Evolutionary conservation across 2,797 vertebrate genomes (phyloP), one percentile per base, ranked within the genome.

Genomic region (Periophthalmus magnuspinnatus): DNA sequence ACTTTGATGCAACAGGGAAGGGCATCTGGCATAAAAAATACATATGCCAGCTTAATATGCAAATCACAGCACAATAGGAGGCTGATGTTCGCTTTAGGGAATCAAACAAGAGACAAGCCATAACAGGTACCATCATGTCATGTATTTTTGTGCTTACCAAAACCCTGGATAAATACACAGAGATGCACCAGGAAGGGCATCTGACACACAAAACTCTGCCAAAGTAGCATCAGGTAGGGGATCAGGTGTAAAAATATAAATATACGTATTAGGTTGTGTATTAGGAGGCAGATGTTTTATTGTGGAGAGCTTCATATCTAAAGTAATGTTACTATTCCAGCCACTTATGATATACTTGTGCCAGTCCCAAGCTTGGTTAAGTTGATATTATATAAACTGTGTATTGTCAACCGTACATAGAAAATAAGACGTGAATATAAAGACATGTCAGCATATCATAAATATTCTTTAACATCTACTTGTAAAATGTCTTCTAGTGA

Each of bases 401-500:
- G 59, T 22, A 41, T 61, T 41, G 59, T 19, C 33, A 22, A 61
- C n/a, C 11, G 6, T 41, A 59, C n/a, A 61, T 38, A 41, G 59
- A 41, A 61, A 61, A 61, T 21, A 34, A 9, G 33, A 34, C 22
- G 59, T 41, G 67, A 71, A 65, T 48, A 65, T 32, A 64, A 56
- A 54, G 22, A 64, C 2, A 55, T 76, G 6, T 69, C 10, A 19
- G 14, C 45, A 58, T 32, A 16, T 57, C 11, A 21, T 68, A 33
- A 36, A 28, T 33, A 52, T 36, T 67, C 24, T 1, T 68, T 55
- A 34, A 61, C 19, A 28, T 32, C 48, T 24, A 72, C 34, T 57
- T 41, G 10, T 68, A 65, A 73, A 70, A 50, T 5, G 61, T 72
- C 60, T 33, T 45, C 73, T 70, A 69, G 61, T 48, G 33, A 17